Percentiles rank a stretch among this genome's conserved stretches.
Conservation (phyloP, 2,888 invertebrate genomes). For the Himalopsyche anomala region DNA sequence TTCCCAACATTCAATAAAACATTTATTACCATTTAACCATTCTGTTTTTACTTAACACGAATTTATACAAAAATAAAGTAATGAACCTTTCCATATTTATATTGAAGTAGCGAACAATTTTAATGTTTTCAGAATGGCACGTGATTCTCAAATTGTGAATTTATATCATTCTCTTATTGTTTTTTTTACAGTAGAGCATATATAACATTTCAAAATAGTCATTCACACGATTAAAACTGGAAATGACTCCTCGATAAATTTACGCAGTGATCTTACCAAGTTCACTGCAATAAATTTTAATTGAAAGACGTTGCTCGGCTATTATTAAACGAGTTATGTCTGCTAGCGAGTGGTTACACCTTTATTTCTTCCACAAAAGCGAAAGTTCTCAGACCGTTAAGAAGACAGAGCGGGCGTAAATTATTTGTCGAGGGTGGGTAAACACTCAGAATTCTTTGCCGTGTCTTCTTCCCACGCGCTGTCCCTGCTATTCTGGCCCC, state of each 20-base stretch:
- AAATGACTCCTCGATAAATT: constrained; percentile 19
- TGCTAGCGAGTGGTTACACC: neutral
- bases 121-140: too few relatives aligned
- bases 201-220: too few relatives aligned
- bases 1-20: too few relatives aligned
- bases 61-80: too few relatives aligned
- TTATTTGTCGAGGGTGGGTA: constrained; percentile 31
- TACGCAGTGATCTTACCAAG: constrained; percentile 2
- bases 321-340: constrained; percentile 24
- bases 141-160: too few relatives aligned
- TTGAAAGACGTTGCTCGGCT: constrained; percentile 19
- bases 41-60: too few relatives aligned
- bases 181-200: too few relatives aligned
- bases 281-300: constrained; percentile 16
- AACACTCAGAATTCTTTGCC: constrained; percentile 2
- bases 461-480: constrained; percentile 14
- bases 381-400: constrained; percentile 27
- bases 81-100: too few relatives aligned
- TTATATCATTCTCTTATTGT: too few relatives aligned
- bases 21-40: too few relatives aligned
- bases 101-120: too few relatives aligned
- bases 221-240: too few relatives aligned
- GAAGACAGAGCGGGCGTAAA: constrained; percentile 14
- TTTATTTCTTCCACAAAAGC: constrained; percentile 30
- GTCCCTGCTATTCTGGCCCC: neutral